Evolutionary conservation across 2,888 invertebrate species (phyloP).

Genomic region (Lasioglossum zephyrum): DNA sequence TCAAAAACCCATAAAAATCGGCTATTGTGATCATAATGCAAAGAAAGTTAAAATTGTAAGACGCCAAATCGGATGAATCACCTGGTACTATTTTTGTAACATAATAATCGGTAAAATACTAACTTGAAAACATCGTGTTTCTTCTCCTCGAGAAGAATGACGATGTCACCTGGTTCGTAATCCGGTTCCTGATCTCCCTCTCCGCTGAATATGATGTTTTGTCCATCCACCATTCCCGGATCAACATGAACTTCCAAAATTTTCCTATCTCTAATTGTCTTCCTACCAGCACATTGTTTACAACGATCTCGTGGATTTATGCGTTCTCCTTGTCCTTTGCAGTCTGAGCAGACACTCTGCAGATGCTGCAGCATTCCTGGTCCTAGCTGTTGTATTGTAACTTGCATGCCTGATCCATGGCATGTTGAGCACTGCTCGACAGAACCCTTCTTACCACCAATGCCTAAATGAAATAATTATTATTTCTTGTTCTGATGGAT

Average conservation of each 20-base stretch:
- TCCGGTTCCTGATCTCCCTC: slow-evolving; percentile 99
- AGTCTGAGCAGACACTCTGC: slow-evolving; percentile 94
- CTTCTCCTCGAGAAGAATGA: slow-evolving; percentile 97
- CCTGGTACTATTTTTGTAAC: neutral
- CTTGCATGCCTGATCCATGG: slow-evolving; percentile 94
- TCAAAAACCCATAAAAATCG: neutral
- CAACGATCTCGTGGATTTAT: slow-evolving; percentile 96
- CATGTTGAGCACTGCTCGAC: slow-evolving; percentile 95
- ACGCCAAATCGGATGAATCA: neutral
- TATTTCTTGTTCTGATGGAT: neutral
- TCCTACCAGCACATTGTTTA: slow-evolving; percentile 96
- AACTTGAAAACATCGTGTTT: slow-evolving; percentile 91
- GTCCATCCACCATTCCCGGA: slow-evolving; percentile 97
- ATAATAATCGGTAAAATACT: slow-evolving; percentile 66
- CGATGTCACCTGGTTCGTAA: slow-evolving; percentile 96
- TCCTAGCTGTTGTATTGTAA: slow-evolving; percentile 89
- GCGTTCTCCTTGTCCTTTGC: slow-evolving; percentile 94
- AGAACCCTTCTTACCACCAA: slow-evolving; percentile 97
- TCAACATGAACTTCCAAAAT: slow-evolving; percentile 98
- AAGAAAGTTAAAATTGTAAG: neutral
- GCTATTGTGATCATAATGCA: too few species aligned
- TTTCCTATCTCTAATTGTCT: slow-evolving; percentile 95
- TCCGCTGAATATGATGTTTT: slow-evolving; percentile 96
- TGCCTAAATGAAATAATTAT: slow-evolving; percentile 82
- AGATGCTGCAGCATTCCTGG: slow-evolving; percentile 95